These are phyloP conservation scores for Colostygia pectinataria DNA, from an alignment of 2,888 invertebrate genomes.

Conservation along the genomic window DNA sequence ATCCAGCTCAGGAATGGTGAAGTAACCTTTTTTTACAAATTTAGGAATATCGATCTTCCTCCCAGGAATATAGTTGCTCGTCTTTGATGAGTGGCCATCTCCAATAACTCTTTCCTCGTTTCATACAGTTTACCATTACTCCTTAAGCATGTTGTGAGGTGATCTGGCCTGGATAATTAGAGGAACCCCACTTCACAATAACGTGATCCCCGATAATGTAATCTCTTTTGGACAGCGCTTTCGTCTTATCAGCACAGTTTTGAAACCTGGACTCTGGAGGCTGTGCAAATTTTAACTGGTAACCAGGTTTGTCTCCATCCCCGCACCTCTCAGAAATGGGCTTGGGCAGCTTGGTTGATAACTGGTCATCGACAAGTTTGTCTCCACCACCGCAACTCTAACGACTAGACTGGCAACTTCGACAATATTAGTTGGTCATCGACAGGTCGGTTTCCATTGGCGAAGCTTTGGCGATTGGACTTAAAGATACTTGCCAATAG, in stretches of 20 bases:
- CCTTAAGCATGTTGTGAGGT: not conserved
- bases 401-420: not conserved
- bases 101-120: not conserved
- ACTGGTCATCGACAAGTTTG: not conserved
- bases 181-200: not conserved
- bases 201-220: not conserved
- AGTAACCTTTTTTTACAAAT: not conserved
- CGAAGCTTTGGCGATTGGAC: constrained; percentile 6
- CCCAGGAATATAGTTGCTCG: not conserved
- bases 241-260: not conserved
- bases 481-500: constrained; percentile 8
- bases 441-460: constrained; percentile 3
- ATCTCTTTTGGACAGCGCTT: not conserved
- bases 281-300: constrained; percentile 1
- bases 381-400: not conserved
- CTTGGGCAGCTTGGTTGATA: not conserved
- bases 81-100: not conserved
- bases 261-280: not conserved
- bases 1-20: too few species aligned
- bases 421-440: constrained; percentile 8
- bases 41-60: not conserved
- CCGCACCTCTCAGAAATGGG: not conserved
- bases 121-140: not conserved
- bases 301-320: not conserved
- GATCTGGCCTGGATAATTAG: not conserved